A percentile compares a stretch with the other conserved stretches of the same genome.
Evolutionary conservation across 92 coral and sea anemone species (phyloP).

Genomic region (Epizoanthus illoricatus): DNA sequence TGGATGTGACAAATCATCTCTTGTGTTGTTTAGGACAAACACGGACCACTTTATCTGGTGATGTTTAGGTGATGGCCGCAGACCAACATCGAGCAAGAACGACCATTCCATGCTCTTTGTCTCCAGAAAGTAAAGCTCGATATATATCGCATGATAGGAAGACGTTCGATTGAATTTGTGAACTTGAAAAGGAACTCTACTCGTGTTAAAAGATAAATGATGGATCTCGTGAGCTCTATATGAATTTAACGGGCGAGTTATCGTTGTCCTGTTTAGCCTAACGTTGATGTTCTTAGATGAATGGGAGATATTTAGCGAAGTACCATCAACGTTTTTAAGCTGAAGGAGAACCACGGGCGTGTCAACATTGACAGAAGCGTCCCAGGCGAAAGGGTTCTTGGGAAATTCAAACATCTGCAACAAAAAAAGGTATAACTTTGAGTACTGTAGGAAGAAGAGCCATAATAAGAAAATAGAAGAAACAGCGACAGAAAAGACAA

Average conservation of each 20-base stretch:
- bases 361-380: constrained; percentile 42
- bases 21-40: constrained; percentile 36
- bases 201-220: constrained; percentile 10
- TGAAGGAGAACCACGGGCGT: constrained; percentile 56
- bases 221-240: neutral
- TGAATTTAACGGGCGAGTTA: neutral
- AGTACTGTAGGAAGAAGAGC: neutral
- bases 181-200: constrained; percentile 35
- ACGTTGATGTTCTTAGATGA: constrained; percentile 47
- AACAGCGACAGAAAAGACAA: neutral
- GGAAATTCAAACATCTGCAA: constrained; percentile 61
- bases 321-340: constrained; percentile 52
- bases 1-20: constrained; percentile 1
- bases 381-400: constrained; percentile 58
- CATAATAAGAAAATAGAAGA: neutral
- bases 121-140: constrained; percentile 50
- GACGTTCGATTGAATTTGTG: constrained; percentile 51
- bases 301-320: constrained; percentile 39
- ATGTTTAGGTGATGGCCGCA: constrained; percentile 33
- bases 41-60: constrained; percentile 53
- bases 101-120: constrained; percentile 49
- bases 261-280: constrained; percentile 9
- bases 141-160: constrained; percentile 50
- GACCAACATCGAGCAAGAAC: constrained; percentile 48
- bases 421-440: neutral